Conservation (phyloP, 2,113 vertebrate species). For the Periophthalmodon schlosseri region DNA sequence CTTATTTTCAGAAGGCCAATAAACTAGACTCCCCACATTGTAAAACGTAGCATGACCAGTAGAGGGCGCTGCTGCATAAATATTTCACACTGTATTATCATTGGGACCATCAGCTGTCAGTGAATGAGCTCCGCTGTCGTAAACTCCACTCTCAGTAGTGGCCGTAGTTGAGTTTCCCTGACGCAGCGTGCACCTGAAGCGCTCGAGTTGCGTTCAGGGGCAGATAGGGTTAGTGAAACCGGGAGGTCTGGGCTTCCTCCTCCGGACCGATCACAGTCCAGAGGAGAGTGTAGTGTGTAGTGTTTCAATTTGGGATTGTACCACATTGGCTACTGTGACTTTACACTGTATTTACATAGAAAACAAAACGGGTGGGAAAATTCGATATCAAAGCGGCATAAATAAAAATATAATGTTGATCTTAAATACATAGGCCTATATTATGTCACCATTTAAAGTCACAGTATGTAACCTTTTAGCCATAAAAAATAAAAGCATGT, state of each 20-base stretch:
- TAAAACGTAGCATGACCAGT: slow-evolving; percentile 41
- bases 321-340: background rate
- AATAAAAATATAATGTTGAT: too few relatives aligned
- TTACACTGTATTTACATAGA: background rate
- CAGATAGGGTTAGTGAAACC: slow-evolving; percentile 50
- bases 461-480: too few relatives aligned
- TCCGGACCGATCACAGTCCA: slow-evolving; percentile 4
- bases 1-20: too few relatives aligned
- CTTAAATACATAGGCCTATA: too few relatives aligned
- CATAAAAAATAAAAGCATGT: too few relatives aligned
- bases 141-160: background rate
- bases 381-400: too few relatives aligned
- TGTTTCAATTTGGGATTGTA: background rate
- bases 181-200: slow-evolving; percentile 1
- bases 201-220: slow-evolving; percentile 20
- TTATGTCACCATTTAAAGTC: too few relatives aligned
- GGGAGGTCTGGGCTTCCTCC: slow-evolving; percentile 16
- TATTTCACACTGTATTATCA: background rate
- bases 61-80: slow-evolving; percentile 35
- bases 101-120: background rate
- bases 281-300: background rate
- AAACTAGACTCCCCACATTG: background rate
- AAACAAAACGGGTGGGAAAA: background rate
- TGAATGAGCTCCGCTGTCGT: slow-evolving; percentile 1
- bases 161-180: background rate